These are phyloP conservation scores for Rhagoletis zephyria DNA, from an alignment of 1,140 invertebrate genomes.

Conservation along the genomic window DNA sequence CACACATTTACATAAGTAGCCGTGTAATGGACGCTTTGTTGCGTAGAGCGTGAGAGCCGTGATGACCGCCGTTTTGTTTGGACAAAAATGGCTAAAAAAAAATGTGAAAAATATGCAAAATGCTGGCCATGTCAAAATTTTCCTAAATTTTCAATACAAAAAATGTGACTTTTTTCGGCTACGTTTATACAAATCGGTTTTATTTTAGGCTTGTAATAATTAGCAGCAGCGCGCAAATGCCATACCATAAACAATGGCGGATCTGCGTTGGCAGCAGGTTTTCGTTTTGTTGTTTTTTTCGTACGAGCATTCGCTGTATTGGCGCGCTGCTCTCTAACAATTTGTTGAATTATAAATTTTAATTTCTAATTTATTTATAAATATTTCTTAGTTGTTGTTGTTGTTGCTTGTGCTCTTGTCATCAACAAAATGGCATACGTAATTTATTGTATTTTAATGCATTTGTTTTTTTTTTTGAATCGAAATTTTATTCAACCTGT, in stretches of 20 bases:
- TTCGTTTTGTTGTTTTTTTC: background rate
- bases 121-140: slow-evolving; percentile 22
- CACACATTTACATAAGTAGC: background rate
- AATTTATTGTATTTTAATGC: slow-evolving; percentile 44
- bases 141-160: slow-evolving; percentile 34
- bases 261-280: background rate
- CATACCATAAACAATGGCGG: slow-evolving; percentile 7
- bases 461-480: background rate
- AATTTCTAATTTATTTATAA: slow-evolving; percentile 42
- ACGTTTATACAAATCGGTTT: slow-evolving; percentile 16
- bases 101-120: slow-evolving; percentile 41
- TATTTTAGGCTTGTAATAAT: no score
- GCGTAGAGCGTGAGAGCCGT: slow-evolving; percentile 9
- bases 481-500: background rate
- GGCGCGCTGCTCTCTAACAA: background rate
- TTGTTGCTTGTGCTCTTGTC: background rate
- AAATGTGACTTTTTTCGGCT: background rate
- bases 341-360: slow-evolving; percentile 42
- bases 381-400: background rate
- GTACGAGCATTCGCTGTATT: background rate
- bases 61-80: background rate
- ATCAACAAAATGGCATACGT: slow-evolving; percentile 40
- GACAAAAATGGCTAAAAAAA: slow-evolving; percentile 8
- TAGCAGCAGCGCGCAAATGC: no score
- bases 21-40: background rate